Conservation (phyloP, 2,113 vertebrate genomes). For the Carlito syrichta region DNA sequence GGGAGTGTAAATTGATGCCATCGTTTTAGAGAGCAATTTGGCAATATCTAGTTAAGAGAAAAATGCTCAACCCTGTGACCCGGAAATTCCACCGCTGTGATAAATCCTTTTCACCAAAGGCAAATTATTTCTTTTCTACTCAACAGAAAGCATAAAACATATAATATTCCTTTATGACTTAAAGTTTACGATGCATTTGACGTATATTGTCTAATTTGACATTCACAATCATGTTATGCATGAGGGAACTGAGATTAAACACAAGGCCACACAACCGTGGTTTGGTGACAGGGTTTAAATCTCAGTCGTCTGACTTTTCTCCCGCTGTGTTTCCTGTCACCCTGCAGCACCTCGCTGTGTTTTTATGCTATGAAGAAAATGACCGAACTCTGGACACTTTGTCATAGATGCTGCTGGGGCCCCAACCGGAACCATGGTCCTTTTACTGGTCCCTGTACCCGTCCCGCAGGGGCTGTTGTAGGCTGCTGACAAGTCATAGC, state of each 20-base stretch:
- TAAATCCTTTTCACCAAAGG: slow-evolving; percentile 12
- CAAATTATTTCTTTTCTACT: slow-evolving; percentile 9
- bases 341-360: not conserved
- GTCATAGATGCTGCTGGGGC: not conserved
- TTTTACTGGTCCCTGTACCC: not conserved
- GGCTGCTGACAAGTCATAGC: not conserved
- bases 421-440: not conserved
- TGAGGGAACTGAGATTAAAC: not conserved
- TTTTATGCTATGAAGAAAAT: not conserved
- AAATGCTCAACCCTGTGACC: not conserved
- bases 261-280: not conserved
- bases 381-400: not conserved
- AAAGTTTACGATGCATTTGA: not conserved
- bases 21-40: slow-evolving; percentile 12
- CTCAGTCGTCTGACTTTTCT: not conserved
- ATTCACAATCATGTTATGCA: not conserved
- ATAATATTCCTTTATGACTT: not conserved
- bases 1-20: not conserved
- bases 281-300: not conserved
- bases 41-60: not conserved
- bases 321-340: fast-evolving
- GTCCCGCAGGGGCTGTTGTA: not conserved
- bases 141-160: not conserved
- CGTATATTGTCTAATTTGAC: not conserved
- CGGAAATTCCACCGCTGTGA: not conserved